phyloP scores from a whole-genome alignment of 2,113 vertebrate species.

The Ceyx cyanopectus region DNA sequence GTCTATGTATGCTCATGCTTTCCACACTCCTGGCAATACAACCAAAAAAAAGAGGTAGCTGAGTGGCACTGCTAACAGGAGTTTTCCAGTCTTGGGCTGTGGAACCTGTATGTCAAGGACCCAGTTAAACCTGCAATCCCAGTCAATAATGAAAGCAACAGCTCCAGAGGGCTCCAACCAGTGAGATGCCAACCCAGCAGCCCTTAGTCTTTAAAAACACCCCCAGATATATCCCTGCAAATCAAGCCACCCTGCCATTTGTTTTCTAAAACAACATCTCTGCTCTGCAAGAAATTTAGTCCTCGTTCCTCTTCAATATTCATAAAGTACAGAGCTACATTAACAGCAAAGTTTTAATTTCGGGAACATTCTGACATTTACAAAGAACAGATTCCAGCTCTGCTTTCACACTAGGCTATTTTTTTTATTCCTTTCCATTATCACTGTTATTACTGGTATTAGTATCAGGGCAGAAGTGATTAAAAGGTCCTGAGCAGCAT shows the following conservation, averaged over 20 bases:
- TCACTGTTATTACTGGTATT: constrained; percentile 38
- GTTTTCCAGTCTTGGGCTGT: neutral
- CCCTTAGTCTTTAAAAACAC: neutral
- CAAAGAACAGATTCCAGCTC: constrained; percentile 13
- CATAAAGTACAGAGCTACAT: neutral
- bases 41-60: neutral
- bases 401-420: neutral
- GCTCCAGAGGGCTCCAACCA: neutral
- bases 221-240: neutral
- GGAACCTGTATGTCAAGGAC: neutral
- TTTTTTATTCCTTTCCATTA: neutral
- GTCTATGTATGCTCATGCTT: neutral
- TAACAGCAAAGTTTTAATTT: constrained; percentile 53
- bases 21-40: neutral
- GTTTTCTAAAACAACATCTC: constrained; percentile 47
- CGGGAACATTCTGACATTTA: constrained; percentile 47
- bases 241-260: neutral
- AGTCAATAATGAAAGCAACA: neutral
- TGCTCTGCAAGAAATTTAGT: neutral
- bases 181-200: neutral
- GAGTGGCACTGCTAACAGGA: neutral
- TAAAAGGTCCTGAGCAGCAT: constrained; percentile 21
- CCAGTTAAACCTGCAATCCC: neutral
- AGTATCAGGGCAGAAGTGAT: constrained; percentile 28
- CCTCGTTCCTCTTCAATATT: constrained; percentile 48